These are phyloP conservation scores for Cancer borealis DNA, from an alignment of 2,888 invertebrate species.

Conservation along the genomic window DNA sequence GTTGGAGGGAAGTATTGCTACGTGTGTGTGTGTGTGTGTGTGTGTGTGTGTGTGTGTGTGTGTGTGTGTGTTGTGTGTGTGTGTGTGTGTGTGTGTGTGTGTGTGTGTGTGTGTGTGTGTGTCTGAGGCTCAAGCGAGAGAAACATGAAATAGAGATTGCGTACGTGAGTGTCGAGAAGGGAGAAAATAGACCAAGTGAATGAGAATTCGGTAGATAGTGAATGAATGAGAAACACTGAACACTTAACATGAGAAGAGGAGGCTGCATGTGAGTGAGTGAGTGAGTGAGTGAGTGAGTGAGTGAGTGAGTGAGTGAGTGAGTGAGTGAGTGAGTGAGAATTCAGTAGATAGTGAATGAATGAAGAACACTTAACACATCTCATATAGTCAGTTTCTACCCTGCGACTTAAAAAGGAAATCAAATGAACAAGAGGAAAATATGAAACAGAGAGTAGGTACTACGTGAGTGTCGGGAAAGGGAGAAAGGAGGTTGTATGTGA, in stretches of 20 bases:
- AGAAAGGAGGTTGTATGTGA: neutral
- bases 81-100: slow-evolving; percentile 62
- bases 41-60: slow-evolving; percentile 37
- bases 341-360: neutral
- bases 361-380: neutral
- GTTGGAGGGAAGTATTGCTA: neutral
- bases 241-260: no score
- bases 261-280: neutral
- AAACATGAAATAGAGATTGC: neutral
- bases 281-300: slow-evolving; percentile 54
- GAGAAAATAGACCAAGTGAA: neutral
- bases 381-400: no score
- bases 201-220: neutral
- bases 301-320: slow-evolving; percentile 54
- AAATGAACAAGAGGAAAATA: neutral
- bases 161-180: neutral
- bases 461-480: neutral
- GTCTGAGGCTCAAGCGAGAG: neutral
- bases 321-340: slow-evolving; percentile 26
- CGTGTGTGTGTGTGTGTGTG: slow-evolving; percentile 31
- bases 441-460: no score
- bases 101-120: slow-evolving; percentile 59
- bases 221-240: no score
- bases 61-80: slow-evolving; percentile 39
- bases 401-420: no score